Evolutionary conservation across 2,113 vertebrate genomes (phyloP).

Genomic region (Thomomys bottae): DNA sequence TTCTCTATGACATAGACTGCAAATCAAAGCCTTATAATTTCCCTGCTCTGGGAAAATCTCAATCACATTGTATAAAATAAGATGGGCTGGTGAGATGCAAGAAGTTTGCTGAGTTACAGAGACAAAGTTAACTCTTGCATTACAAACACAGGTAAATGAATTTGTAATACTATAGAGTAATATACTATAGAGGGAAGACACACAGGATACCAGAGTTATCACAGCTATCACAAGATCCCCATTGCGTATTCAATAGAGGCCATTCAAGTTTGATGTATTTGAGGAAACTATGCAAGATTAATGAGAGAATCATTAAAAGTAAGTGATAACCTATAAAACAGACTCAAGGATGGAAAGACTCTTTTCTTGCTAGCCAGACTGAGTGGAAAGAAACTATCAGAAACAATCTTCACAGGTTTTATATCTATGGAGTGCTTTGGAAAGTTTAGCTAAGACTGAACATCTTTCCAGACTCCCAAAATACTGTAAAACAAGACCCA

Average conservation of each 20-base stretch:
- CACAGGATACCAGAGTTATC: too few species aligned
- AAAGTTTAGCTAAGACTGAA: background rate
- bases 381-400: background rate
- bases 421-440: background rate
- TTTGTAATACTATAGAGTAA: background rate
- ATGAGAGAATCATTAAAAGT: background rate
- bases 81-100: background rate
- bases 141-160: background rate
- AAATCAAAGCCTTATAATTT: background rate
- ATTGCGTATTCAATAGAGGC: too few species aligned
- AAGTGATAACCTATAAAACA: background rate
- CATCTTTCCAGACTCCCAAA: background rate
- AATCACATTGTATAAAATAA: background rate
- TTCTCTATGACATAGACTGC: background rate
- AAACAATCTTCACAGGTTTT: background rate
- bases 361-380: background rate
- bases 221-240: rapidly evolving
- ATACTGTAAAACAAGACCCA: background rate
- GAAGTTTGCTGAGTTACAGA: background rate
- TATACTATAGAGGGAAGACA: background rate
- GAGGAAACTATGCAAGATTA: background rate
- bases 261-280: too few species aligned
- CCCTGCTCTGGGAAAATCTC: background rate
- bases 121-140: background rate
- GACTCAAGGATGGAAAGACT: background rate